Conservation (phyloP, 2,888 invertebrate species). For the Xestoiulus laeticollis region DNA sequence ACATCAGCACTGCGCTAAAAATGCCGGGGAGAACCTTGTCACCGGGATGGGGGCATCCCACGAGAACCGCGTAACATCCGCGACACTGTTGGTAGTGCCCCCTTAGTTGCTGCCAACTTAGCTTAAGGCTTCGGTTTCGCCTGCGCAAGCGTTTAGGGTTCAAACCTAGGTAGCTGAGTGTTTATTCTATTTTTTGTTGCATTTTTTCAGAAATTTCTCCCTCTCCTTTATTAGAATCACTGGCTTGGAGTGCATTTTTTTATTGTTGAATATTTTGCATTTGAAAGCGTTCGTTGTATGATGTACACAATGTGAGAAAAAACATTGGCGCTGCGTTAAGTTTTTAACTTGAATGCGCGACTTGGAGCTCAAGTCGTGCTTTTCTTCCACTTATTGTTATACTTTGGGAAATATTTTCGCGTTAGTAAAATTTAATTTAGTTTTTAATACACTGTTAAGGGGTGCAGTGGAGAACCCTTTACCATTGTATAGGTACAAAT, state of each 20-base stretch:
- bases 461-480: too few relatives aligned
- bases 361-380: background rate
- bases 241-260: slow-evolving; percentile 5
- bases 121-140: background rate
- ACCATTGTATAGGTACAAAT: too few relatives aligned
- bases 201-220: background rate
- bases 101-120: background rate
- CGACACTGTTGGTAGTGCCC: background rate
- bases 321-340: background rate
- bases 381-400: too few relatives aligned
- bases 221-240: background rate
- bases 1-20: background rate
- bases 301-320: background rate
- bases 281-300: background rate
- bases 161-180: background rate
- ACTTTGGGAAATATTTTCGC: too few relatives aligned
- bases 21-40: background rate
- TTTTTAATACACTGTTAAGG: too few relatives aligned
- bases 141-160: too few relatives aligned
- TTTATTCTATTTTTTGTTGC: background rate
- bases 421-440: too few relatives aligned
- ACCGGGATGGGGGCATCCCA: background rate
- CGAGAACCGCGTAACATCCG: background rate
- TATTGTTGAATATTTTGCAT: background rate
- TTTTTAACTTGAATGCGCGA: background rate